Evolutionary conservation across 1,140 invertebrate species (phyloP), one percentile per base, ranked within the genome.

Genomic region (Camponotus pennsylvanicus): DNA sequence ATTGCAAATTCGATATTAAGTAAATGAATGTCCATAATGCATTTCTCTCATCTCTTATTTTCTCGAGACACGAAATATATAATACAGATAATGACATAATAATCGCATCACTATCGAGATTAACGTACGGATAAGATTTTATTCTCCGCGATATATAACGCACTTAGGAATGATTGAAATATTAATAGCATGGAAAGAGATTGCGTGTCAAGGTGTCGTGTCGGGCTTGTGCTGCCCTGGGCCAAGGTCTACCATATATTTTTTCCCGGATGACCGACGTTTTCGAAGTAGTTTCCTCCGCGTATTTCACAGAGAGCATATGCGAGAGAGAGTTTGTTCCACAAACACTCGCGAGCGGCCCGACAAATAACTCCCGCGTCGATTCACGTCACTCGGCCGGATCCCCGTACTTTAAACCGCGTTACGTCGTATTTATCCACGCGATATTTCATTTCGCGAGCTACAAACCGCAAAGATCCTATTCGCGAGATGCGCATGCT

Each of bases 261-360:
- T 78, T 85, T 85, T 15, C 49, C 61, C 63, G 49, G 8, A 85
- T 78, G 71, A 78, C 59, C 59, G 45, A 32, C 75, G 73, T 21
- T 85, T 66, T 66, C 82, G 15, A 67, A 77, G 59, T 52, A 52
- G 82, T 85, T 55, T 85, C 82, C 49, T 42, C 63, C 15, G 59
- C 40, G 70, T 27, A 76, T 84, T 18, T 55, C 59, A 21, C 18
- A 3, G 34, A 66, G 15, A 66, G 34, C 45, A 78, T 45, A 21
- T 21, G 59, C 2, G 82, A 71, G 15, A 15, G 45, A 9, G 80
- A 77, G 49, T 64, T 66, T 52, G 34, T 78, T 85, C 11, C 61
- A 42, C 73, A 67, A 78, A 85, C 73, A 77, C 37, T 66, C 61
- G 55, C 49, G 61, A 49, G 55, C 37, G 42, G 15, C 40, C 61